Conservation (phyloP, 2,113 vertebrate genomes). For the Ranitomeya variabilis region DNA sequence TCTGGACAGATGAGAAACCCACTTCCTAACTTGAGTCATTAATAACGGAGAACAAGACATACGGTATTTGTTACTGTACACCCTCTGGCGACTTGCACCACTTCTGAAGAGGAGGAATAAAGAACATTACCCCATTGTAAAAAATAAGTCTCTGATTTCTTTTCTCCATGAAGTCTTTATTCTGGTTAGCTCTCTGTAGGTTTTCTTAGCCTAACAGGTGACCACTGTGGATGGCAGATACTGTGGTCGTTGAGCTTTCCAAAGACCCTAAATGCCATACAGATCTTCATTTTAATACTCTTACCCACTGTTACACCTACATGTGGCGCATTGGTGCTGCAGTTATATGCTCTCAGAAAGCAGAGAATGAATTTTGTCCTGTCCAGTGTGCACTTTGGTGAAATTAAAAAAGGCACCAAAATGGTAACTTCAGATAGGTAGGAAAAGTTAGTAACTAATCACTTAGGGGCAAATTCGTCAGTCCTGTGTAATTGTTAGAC, state of each 20-base stretch:
- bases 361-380: too few species aligned
- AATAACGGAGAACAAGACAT: neutral
- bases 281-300: neutral
- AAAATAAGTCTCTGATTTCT: neutral
- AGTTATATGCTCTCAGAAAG: neutral
- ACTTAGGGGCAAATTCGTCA: too few species aligned
- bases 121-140: neutral
- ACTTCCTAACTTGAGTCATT: constrained; percentile 2
- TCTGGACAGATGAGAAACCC: neutral
- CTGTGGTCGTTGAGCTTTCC: neutral
- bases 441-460: too few species aligned
- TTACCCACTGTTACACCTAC: neutral
- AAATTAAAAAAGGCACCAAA: too few species aligned
- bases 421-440: too few species aligned
- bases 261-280: neutral
- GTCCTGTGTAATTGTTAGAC: too few species aligned
- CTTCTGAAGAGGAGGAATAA: neutral
- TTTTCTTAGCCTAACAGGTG: neutral
- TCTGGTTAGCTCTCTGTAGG: neutral
- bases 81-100: neutral
- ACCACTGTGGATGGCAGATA: neutral
- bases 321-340: neutral
- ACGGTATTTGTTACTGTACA: neutral
- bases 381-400: too few species aligned
- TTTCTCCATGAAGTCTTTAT: neutral